Evolutionary conservation across 2,113 vertebrate genomes (phyloP).

Genomic region (Myodes glareolus): DNA sequence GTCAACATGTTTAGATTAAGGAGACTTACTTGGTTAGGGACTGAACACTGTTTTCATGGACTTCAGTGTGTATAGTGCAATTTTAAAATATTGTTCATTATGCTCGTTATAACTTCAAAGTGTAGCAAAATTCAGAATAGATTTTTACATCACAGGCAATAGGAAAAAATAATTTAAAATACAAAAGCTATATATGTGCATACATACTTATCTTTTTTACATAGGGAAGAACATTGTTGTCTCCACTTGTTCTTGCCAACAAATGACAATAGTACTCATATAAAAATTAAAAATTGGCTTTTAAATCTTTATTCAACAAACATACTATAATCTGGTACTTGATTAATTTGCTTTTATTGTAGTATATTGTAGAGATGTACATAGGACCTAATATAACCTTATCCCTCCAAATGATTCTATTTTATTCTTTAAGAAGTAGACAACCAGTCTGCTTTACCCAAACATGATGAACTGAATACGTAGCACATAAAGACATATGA

Average conservation of each 20-base stretch:
- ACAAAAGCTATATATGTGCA: not conserved
- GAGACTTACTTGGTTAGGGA: not conserved
- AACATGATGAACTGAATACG: not conserved
- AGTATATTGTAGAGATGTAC: not conserved
- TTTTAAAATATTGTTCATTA: not conserved
- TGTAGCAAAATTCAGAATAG: not conserved
- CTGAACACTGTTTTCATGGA: not conserved
- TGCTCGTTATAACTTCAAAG: constrained; percentile 1
- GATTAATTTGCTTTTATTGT: not conserved
- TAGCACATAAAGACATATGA: not conserved
- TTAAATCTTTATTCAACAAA: not conserved
- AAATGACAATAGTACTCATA: not conserved
- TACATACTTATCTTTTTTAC: not conserved
- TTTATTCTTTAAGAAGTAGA: not conserved
- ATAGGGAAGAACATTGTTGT: not conserved
- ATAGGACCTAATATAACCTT: not conserved
- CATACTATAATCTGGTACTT: not conserved
- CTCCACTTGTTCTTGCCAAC: not conserved
- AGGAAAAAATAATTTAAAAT: not conserved
- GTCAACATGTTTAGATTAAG: not conserved
- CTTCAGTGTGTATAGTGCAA: not conserved
- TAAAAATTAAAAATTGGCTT: not conserved
- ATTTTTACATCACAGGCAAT: not conserved
- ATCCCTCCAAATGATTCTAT: not conserved
- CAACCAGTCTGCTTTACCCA: not conserved